phyloP scores from a whole-genome alignment of 37 sponge, comb jelly and placozoan species.

The Aplysina aerophoba region DNA sequence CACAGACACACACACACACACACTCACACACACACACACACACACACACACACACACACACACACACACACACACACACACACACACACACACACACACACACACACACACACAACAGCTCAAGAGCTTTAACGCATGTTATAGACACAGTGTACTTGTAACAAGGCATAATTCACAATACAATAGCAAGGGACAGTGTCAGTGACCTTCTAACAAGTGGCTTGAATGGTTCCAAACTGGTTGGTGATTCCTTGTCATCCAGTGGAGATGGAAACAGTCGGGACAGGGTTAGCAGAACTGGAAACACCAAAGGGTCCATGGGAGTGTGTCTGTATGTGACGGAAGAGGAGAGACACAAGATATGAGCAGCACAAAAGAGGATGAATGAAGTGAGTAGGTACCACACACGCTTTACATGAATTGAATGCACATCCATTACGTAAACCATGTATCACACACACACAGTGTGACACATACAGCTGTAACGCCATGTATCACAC shows the following conservation, averaged over 20 bases:
- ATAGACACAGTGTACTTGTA: too few species aligned
- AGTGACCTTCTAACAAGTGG: slow-evolving; percentile 59
- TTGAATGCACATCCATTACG: too few species aligned
- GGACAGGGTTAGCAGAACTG: slow-evolving; percentile 68
- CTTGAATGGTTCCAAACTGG: slow-evolving; percentile 39
- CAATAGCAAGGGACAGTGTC: background rate
- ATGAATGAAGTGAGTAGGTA: background rate
- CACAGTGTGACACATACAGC: too few species aligned
- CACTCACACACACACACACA: slow-evolving; percentile 22
- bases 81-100: too few species aligned
- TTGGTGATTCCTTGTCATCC: slow-evolving; percentile 43
- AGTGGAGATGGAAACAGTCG: slow-evolving; percentile 67
- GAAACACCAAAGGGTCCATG: slow-evolving; percentile 48
- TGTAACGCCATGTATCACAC: too few species aligned
- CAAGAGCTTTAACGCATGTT: too few species aligned
- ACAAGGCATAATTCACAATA: too few species aligned
- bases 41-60: background rate
- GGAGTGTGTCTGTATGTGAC: background rate
- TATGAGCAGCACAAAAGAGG: background rate
- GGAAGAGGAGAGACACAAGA: background rate
- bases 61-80: too few species aligned
- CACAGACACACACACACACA: slow-evolving; percentile 28
- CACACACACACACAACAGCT: too few species aligned
- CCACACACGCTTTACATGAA: too few species aligned
- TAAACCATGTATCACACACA: too few species aligned